Conservation (phyloP, 1,140 invertebrate genomes). For the Lineus longissimus region DNA sequence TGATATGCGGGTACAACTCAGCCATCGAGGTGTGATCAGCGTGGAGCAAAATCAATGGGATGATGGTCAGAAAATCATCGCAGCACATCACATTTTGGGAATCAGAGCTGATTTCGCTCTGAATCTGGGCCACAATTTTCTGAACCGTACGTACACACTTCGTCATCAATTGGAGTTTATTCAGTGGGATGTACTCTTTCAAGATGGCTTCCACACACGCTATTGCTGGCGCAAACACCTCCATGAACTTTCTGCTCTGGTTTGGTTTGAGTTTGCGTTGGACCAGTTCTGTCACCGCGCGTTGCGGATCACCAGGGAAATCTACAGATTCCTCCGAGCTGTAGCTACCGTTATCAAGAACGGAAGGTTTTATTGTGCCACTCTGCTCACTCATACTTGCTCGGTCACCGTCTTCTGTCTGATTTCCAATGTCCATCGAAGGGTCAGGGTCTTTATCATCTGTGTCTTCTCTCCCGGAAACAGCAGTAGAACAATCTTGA, state of each 20-base stretch:
- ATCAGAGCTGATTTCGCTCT: background rate
- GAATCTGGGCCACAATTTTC: background rate
- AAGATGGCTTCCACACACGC: background rate
- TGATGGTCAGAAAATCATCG: conserved; percentile 5
- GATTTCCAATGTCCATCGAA: no score
- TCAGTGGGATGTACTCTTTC: background rate
- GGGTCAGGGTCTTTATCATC: no score
- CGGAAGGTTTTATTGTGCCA: no score
- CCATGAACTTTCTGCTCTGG: background rate
- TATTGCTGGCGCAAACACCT: background rate
- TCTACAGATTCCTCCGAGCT: no score
- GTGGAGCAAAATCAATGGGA: background rate
- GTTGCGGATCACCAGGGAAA: no score
- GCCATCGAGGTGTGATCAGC: background rate
- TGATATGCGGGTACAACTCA: conserved; percentile 3
- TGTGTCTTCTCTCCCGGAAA: no score
- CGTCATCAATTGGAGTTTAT: conserved; percentile 5
- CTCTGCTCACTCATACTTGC: no score
- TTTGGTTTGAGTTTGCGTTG: no score
- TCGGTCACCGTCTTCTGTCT: no score
- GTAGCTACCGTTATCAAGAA: no score
- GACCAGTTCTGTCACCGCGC: no score
- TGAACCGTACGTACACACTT: background rate
- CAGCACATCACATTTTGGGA: conserved; percentile 1
- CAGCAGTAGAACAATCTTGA: no score